Conservation (phyloP, 2,797 vertebrate species). For the Peromyscus attwateri region DNA sequence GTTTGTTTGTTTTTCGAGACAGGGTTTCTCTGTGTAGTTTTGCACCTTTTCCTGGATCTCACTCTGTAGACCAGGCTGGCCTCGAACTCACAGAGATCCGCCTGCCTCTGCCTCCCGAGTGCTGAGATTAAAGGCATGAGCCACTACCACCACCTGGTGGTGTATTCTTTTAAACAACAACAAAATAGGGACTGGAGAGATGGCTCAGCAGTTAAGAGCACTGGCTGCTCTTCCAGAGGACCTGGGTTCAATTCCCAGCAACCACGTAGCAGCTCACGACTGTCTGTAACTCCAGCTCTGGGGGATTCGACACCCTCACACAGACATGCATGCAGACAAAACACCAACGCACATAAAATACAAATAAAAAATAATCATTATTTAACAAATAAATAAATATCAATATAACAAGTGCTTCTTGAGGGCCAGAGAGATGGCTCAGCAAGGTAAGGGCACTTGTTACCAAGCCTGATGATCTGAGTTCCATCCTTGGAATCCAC, state of each 20-base stretch:
- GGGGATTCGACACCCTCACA: neutral
- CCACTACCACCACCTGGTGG: no score
- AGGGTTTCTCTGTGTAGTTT: no score
- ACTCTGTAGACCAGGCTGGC: no score
- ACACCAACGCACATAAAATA: neutral
- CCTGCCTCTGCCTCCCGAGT: no score
- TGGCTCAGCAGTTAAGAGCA: neutral
- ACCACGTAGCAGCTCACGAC: neutral
- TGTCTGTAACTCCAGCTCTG: neutral
- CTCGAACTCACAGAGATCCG: no score
- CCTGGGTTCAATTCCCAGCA: neutral
- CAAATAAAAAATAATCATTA: neutral
- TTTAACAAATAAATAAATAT: neutral
- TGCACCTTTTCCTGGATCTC: no score
- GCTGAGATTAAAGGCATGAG: no score
- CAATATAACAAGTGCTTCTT: neutral
- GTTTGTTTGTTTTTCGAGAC: no score
- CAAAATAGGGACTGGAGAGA: neutral
- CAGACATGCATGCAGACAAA: neutral
- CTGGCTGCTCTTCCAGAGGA: neutral
- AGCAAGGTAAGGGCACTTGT: no score
- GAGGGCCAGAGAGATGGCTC: neutral
- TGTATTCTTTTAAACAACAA: no score
- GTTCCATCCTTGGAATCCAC: neutral
- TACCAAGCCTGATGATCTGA: neutral